Percentiles rank a stretch among this genome's conserved stretches.
These are phyloP conservation scores for Leptonema lineaticorne DNA, from an alignment of 1,140 invertebrate species.

Conservation along the genomic window DNA sequence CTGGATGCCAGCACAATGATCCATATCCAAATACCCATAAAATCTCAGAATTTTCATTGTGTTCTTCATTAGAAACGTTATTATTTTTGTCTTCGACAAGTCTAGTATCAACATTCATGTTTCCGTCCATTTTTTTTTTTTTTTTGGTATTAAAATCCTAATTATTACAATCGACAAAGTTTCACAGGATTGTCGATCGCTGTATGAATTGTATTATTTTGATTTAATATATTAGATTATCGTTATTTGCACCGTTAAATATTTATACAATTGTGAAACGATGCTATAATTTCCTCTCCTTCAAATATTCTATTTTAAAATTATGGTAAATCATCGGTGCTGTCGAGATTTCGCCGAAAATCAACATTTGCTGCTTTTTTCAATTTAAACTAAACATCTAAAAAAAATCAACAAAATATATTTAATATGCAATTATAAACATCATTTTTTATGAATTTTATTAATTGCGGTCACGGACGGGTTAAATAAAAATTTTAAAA, in stretches of 20 bases:
- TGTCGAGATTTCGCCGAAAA: neutral
- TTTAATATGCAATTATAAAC: neutral
- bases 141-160: neutral
- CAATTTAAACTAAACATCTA: no score
- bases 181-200: no score
- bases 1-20: conserved; percentile 84
- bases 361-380: neutral
- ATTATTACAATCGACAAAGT: no score
- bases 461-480: no score
- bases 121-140: neutral
- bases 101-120: neutral
- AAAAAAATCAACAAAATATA: neutral
- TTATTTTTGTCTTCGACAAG: neutral
- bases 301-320: neutral
- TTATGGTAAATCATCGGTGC: neutral
- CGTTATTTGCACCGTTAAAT: no score
- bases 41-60: conserved; percentile 39
- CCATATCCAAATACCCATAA: conserved; percentile 86
- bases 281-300: no score
- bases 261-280: no score
- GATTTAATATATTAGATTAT: no score
- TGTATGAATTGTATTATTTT: no score
- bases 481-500: no score
- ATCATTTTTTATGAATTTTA: no score
- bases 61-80: neutral